phyloP scores from a whole-genome alignment of 2,797 vertebrate genomes.

The Brotula barbata region DNA sequence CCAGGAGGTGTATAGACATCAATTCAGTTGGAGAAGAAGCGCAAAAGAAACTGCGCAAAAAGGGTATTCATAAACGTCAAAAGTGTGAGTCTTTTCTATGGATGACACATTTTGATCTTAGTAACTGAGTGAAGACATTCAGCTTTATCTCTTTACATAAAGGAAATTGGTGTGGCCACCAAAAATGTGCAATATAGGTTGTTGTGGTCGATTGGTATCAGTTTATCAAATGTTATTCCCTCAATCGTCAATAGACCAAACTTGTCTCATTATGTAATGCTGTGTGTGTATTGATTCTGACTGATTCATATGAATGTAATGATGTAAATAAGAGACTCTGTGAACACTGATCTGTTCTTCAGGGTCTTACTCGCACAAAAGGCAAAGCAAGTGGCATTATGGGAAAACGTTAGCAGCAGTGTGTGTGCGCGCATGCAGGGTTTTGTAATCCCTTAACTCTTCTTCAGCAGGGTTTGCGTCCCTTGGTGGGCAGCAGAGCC shows the following conservation, averaged over 20 bases:
- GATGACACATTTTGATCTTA: conserved; percentile 40
- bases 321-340: conserved; percentile 61
- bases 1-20: conserved; percentile 40
- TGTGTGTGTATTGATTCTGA: conserved; percentile 42
- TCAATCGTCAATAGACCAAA: conserved; percentile 30
- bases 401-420: conserved; percentile 24
- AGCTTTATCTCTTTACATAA: conserved; percentile 38
- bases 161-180: conserved; percentile 40
- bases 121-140: conserved; percentile 45
- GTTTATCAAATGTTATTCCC: conserved; percentile 33
- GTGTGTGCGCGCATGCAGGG: conserved; percentile 9
- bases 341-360: conserved; percentile 54
- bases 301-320: conserved; percentile 67
- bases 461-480: conserved; percentile 18
- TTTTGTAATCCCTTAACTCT: conserved; percentile 47
- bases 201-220: conserved; percentile 45
- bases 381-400: conserved; percentile 14
- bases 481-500: conserved; percentile 15
- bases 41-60: conserved; percentile 10
- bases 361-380: conserved; percentile 64
- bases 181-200: conserved; percentile 50
- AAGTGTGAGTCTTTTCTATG: conserved; percentile 41
- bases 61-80: conserved; percentile 32
- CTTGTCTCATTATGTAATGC: conserved; percentile 35
- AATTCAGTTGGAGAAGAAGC: conserved; percentile 8